phyloP scores from a whole-genome alignment of 2,113 vertebrate species.

The Isichthys henryi region DNA sequence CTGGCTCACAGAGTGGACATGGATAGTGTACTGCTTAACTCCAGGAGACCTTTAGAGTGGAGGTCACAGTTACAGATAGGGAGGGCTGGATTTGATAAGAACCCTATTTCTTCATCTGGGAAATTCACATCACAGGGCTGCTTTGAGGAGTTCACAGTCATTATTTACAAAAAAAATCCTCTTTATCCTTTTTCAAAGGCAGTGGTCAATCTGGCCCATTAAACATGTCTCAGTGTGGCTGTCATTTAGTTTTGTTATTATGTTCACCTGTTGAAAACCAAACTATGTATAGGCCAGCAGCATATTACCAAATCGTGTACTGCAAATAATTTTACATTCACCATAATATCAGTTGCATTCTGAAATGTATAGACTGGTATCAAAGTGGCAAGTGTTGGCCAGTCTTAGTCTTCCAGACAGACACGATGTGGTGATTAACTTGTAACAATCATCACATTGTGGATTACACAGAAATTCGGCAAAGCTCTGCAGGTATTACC shows the following conservation, averaged over 20 bases:
- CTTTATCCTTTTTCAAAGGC: background rate
- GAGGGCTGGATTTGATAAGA: background rate
- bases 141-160: background rate
- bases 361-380: background rate
- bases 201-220: background rate
- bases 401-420: background rate
- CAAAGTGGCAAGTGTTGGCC: background rate
- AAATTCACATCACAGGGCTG: background rate
- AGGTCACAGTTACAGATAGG: background rate
- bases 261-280: background rate
- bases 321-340: background rate
- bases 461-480: background rate
- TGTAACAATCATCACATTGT: background rate
- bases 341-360: background rate
- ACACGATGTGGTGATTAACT: background rate
- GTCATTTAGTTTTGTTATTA: background rate
- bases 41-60: background rate
- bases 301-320: background rate
- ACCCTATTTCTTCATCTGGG: background rate
- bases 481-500: too few relatives aligned
- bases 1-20: conserved; percentile 1
- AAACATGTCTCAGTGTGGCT: background rate
- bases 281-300: background rate
- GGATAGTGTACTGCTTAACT: background rate
- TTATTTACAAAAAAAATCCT: background rate